A percentile compares a stretch with the other conserved stretches of the same genome.
Evolutionary conservation across 2,797 vertebrate genomes (phyloP).

Genomic region (Acanthopagrus latus): DNA sequence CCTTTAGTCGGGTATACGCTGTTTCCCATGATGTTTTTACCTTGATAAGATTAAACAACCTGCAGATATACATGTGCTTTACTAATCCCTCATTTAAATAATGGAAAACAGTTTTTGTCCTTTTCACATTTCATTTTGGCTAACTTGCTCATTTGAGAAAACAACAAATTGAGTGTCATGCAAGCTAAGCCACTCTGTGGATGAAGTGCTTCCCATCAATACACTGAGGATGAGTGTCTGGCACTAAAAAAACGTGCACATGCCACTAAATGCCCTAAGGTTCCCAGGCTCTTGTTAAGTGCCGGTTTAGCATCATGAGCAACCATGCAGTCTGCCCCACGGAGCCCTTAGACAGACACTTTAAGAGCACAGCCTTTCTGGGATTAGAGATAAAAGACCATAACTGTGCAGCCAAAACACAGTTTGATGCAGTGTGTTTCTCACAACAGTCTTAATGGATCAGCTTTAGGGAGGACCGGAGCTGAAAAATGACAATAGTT

Average conservation of each 20-base stretch:
- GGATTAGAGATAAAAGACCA: constrained; percentile 75
- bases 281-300: constrained; percentile 68
- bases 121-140: constrained; percentile 25
- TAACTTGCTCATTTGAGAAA: constrained; percentile 44
- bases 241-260: constrained; percentile 49
- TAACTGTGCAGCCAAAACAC: constrained; percentile 65
- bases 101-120: constrained; percentile 2
- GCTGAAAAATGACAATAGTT: constrained; percentile 46
- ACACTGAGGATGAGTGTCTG: constrained; percentile 54
- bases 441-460: constrained; percentile 65
- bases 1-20: constrained; percentile 20
- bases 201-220: constrained; percentile 52
- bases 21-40: constrained; percentile 24
- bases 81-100: constrained; percentile 29
- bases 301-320: constrained; percentile 60
- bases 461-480: constrained; percentile 44
- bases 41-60: constrained; percentile 24
- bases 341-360: constrained; percentile 70
- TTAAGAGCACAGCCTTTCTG: constrained; percentile 61
- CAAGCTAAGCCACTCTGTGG: constrained; percentile 30
- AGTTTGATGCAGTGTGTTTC: constrained; percentile 57
- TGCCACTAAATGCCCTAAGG: constrained; percentile 69
- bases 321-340: constrained; percentile 52
- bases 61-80: constrained; percentile 9
- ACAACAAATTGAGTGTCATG: constrained; percentile 26